Evolutionary conservation across 2,797 vertebrate species (phyloP), one percentile per base, ranked within the genome.

Genomic region (Enteromius paludinosus): DNA sequence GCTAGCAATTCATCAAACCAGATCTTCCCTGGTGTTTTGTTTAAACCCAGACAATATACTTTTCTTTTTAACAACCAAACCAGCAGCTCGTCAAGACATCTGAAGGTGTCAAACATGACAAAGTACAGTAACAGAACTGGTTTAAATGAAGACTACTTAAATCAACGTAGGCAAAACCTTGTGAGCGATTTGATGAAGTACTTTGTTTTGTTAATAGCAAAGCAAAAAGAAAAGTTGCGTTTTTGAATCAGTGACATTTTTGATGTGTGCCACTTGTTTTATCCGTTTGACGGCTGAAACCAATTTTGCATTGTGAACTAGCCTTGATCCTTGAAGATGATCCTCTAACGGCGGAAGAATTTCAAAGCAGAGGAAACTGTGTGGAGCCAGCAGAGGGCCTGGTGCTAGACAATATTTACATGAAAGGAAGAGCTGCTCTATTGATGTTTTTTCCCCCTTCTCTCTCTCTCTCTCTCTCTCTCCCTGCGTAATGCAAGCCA

Each of bases 321-420:
- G 87, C 91, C 77, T 84, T 90, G 90, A 82, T 75, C 80, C 71
- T 75, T 68, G 88, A 92, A 93, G 91, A 91, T 80, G 90, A 92
- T 92, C 92, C 90, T 92, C 92, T 90, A 90, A 91, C 86, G 79
- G 93, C 79, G n/a, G 76, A 92, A 93, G 90, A 90, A 94, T 92
- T 94, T 94, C 93, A 95, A 95, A 95, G 93, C 90, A 86, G 93
- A 93, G 94, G 94, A 95, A 96, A 93, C 92, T 8, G 91, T 84
- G 83, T 89, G 89, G 86, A 89, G 92, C 94, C 92, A 87, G 93
- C 93, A 93, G 91, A 93, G 91, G 90, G 92, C 93, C 93, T 91
- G 89, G 92, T 93, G 90, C 89, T 54, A 88, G 89, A 84, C 88
- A 79, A 77, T 59, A 62, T 88, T 88, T 52, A 87, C 87, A 74